Evolutionary conservation across 1,140 invertebrate genomes (phyloP).

Genomic region (Cydia splendana): DNA sequence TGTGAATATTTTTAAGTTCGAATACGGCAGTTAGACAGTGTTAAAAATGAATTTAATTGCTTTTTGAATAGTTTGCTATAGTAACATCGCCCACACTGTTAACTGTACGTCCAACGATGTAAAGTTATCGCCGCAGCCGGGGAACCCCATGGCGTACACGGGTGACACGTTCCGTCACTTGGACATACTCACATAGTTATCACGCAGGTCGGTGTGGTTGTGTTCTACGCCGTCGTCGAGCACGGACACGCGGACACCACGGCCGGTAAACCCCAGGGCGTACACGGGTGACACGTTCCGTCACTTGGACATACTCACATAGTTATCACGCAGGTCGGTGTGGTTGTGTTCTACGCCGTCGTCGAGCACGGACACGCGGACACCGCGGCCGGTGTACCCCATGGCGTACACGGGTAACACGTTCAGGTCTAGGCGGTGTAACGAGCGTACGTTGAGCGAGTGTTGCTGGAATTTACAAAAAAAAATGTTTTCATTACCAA

Average conservation of each 20-base stretch:
- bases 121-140: too few relatives aligned
- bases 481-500: not conserved
- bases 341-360: slow-evolving; percentile 93
- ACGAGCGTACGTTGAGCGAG: slow-evolving; percentile 78
- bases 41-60: too few relatives aligned
- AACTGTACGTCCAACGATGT: too few relatives aligned
- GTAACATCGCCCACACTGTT: too few relatives aligned
- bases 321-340: slow-evolving; percentile 88
- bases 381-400: slow-evolving; percentile 89
- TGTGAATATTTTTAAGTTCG: too few relatives aligned
- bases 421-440: slow-evolving; percentile 87
- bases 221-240: slow-evolving; percentile 94
- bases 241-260: slow-evolving; percentile 77
- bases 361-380: slow-evolving; percentile 91
- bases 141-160: slow-evolving; percentile 83
- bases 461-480: slow-evolving; percentile 81
- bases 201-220: slow-evolving; percentile 87
- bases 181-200: slow-evolving; percentile 88
- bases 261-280: slow-evolving; percentile 87
- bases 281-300: slow-evolving; percentile 89
- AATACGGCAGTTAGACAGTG: too few relatives aligned
- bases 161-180: slow-evolving; percentile 83
- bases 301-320: slow-evolving; percentile 82
- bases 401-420: slow-evolving; percentile 89
- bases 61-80: too few relatives aligned